Conservation (phyloP, 35 echinoderm and acorn worm genomes). For the Chiridota heheva region DNA sequence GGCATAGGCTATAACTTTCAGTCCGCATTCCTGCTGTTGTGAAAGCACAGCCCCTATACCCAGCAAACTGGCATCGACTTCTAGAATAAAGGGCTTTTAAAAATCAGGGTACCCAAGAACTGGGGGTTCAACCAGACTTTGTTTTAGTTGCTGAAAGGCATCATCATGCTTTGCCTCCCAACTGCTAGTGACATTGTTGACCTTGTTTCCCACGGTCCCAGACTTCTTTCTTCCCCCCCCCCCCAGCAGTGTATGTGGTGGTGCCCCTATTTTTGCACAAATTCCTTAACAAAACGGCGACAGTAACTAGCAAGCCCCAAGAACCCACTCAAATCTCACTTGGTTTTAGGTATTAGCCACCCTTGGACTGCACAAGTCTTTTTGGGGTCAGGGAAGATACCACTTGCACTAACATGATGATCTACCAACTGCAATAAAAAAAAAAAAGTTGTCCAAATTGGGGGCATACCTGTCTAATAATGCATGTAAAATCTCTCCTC, state of each 20-base stretch:
- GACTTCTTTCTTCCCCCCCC: background rate
- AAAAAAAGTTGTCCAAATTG: too few species aligned
- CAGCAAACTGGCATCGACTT: constrained; percentile 46
- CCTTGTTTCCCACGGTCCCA: background rate
- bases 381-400: constrained; percentile 10
- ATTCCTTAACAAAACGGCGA: constrained; percentile 49
- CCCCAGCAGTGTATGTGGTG: constrained; percentile 45
- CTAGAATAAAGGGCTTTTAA: constrained; percentile 39
- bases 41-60: constrained; percentile 67
- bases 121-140: constrained; percentile 4
- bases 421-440: too few species aligned
- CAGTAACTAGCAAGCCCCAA: constrained; percentile 55
- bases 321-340: background rate
- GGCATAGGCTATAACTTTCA: constrained; percentile 59
- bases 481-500: too few species aligned
- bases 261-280: constrained; percentile 46
- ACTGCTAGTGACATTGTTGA: background rate
- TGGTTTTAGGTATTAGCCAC: background rate
- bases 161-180: constrained; percentile 19
- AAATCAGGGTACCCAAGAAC: constrained; percentile 41
- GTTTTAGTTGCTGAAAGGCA: constrained; percentile 44
- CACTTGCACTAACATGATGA: too few species aligned
- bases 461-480: too few species aligned
- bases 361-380: constrained; percentile 31
- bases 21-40: constrained; percentile 32